Evolutionary conservation across 1,140 invertebrate species (phyloP), one percentile per base, ranked within the genome.

Genomic region (Drosophila micromelanica): DNA sequence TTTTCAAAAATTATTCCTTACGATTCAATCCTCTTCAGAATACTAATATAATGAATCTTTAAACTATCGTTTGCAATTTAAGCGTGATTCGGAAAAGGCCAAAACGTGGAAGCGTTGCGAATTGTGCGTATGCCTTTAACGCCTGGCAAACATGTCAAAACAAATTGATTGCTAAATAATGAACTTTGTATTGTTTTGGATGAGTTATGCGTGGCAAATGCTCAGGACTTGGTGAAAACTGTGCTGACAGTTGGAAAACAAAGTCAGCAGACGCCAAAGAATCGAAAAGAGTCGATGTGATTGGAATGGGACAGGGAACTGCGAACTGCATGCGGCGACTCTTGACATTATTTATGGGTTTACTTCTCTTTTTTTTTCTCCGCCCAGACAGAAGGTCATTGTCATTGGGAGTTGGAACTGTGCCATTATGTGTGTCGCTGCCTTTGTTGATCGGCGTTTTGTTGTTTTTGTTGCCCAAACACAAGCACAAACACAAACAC

Each of bases 101-200:
- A 37, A 12, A 15, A 17, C 11, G 45, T 62, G 55, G 59, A 76
- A 71, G 49, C 65, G 60, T 81, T 65, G 69, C 81, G 69, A 85
- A 85, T 73, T 45, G 9, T 2, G 42, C 2, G 0, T n/a, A 11
- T 20, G 20, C 6, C 37, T 13, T 56, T 51, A 80, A 80, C 76
- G 76, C 76, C 77, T 75, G 59, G 54, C 46, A 69, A 64, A 78
- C 42, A 75, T 71, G 81, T 78, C 62, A 80, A 51, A 81, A 85
- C 78, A 81, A 81, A 86, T 86, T 87, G 76, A 86, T 87, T 63
- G 81, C 79, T 72, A 78, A 67, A 86, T 86, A 86, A 86, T 86
- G 82, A 86, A 87, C 82, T 82, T 78, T 63, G 69, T 86, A 87
- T 86, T 86, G 81, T 87, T 79, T 46, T 43, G 52, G 78, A 54